These are phyloP conservation scores for Ichneumoninae sp. DNA, from an alignment of 2,888 invertebrate species.

Conservation along the genomic window DNA sequence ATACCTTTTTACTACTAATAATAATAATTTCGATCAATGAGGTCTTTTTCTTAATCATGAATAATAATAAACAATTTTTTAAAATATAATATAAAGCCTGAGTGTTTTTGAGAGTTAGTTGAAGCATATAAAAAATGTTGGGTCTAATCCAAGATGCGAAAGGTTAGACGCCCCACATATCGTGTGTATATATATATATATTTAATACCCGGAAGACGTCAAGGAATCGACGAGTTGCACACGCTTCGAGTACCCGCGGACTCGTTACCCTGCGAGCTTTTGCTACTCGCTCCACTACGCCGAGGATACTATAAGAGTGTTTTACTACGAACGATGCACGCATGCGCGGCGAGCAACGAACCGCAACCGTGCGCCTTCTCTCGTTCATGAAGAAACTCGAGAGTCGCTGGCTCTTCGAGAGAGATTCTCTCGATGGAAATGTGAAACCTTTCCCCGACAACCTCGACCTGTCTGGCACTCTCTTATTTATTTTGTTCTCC, in stretches of 20 bases:
- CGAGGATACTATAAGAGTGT: background rate
- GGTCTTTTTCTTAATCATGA: no score
- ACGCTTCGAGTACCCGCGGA: background rate
- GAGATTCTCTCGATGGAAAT: constrained; percentile 4
- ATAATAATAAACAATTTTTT: no score
- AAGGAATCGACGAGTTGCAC: background rate
- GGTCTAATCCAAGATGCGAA: no score
- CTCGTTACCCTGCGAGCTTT: background rate
- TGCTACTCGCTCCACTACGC: background rate
- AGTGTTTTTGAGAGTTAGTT: no score
- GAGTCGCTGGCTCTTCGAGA: background rate
- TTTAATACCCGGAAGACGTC: no score
- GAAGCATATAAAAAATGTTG: no score
- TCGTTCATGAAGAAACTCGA: background rate
- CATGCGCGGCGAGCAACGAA: background rate
- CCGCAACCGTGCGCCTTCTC: background rate
- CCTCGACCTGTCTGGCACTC: constrained; percentile 44
- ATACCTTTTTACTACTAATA: no score
- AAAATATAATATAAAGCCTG: no score
- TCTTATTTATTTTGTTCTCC: constrained; percentile 10
- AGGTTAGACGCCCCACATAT: no score
- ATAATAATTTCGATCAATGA: no score
- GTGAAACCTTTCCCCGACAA: constrained; percentile 24
- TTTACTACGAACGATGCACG: background rate
- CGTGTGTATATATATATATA: no score